These are phyloP conservation scores for Chrysodeixis includens DNA, from an alignment of 2,888 invertebrate genomes.

Conservation along the genomic window DNA sequence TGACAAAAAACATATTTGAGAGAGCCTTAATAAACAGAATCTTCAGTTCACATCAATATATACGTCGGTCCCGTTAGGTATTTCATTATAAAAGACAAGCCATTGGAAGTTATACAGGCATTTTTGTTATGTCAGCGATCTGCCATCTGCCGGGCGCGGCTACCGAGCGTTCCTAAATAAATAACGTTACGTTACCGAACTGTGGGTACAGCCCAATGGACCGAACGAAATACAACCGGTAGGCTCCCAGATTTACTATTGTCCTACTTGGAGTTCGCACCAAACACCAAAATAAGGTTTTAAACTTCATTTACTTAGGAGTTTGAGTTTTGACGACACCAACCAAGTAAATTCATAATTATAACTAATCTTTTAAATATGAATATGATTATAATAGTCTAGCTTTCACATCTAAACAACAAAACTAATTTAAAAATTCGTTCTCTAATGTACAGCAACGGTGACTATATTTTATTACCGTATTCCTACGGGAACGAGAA, in stretches of 20 bases:
- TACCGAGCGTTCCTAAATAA: slow-evolving; percentile 68
- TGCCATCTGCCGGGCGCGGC: slow-evolving; percentile 24
- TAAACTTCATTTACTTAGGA: not conserved
- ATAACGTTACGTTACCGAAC: slow-evolving; percentile 57
- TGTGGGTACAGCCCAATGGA: slow-evolving; percentile 55
- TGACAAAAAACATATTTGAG: not conserved
- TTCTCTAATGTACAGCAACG: no score
- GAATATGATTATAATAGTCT: no score
- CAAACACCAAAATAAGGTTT: not conserved
- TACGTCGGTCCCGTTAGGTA: not conserved
- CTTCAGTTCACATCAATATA: not conserved
- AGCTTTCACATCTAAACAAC: no score
- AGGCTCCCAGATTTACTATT: slow-evolving; percentile 51
- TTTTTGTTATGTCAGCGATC: slow-evolving; percentile 38
- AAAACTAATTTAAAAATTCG: no score
- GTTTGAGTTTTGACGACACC: not conserved
- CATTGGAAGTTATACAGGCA: slow-evolving; percentile 16
- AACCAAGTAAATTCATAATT: not conserved
- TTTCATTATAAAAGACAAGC: not conserved
- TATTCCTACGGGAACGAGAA: no score
- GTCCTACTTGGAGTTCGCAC: not conserved
- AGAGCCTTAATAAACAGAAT: not conserved
- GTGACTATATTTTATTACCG: no score
- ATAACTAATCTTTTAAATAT: no score
- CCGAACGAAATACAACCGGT: slow-evolving; percentile 52